Base-by-base conservation (phyloP, 1,140 invertebrate species). In the Patella vulgata region DNA sequence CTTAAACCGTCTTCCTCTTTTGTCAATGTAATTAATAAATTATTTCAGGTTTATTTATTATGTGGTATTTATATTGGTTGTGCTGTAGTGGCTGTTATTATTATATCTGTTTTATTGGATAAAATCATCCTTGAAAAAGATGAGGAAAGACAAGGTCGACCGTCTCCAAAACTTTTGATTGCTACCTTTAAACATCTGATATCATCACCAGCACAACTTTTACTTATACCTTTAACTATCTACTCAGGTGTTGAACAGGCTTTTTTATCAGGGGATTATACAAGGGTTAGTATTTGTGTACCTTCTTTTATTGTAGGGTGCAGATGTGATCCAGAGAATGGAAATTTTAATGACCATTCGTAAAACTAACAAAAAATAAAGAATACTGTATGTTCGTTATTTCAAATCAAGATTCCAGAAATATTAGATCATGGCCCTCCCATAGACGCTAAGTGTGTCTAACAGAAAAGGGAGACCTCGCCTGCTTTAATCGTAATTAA, bases 181-280 rank as follows among this genome's bases (percentile, higher is more conserved):
- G 93, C 94, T 19, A 97, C 95, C 2, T 90, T 93, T 56, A 91
- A 91, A 78, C 95, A 97, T 75, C 85, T 96, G 67, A 93, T 92
- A 84, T 59, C 62, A 27, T 71, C 77, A 31, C 94, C 94, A 78
- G 79, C 84, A 30, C 95, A 97, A 76, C 90, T 96, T 70, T 86
- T 98, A 3, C 88, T 99, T 9, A 96, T 98, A 71, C 95, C 96
- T 0, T 90, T 99, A 59, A 98, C 96, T 0, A 85, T 98, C 36
- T 99, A 94, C 90, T 97, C 96, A 73, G 96, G 96, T 47, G 92
- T 98, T 88, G 96, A 98, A 82, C 96, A 99, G 82, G 95, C 94
- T 0, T 98, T 97, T 85, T 93, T 97, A 60, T 91, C 92, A 14
- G 94, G 94, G 44, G 94, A 98, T 73, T 98, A 93, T 79, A 97